These are phyloP conservation scores for Neogobius melanostomus DNA, from an alignment of 2,113 vertebrate genomes.

Conservation along the genomic window DNA sequence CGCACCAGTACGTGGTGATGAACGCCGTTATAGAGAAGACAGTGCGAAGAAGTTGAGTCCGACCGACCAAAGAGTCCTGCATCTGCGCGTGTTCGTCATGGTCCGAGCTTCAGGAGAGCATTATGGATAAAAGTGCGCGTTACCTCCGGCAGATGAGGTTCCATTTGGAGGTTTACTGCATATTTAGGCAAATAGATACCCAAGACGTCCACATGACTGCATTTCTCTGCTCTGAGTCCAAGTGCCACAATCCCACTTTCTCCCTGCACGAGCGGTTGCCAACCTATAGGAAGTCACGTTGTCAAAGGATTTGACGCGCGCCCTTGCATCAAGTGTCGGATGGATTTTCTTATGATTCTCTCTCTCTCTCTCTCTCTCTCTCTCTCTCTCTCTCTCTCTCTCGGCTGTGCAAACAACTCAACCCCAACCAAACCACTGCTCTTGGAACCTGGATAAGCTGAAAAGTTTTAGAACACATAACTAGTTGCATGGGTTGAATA, in stretches of 20 bases:
- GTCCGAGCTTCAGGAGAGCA: constrained; percentile 61
- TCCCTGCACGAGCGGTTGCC: constrained; percentile 13
- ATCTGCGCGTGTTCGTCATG: constrained; percentile 88
- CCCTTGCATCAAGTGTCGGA: constrained; percentile 28
- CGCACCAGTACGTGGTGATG: constrained; percentile 91
- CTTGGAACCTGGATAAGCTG: too few species aligned
- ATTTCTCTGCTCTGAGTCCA: constrained; percentile 11
- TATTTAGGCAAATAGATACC: background rate
- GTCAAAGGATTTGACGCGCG: constrained; percentile 61
- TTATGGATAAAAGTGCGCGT: constrained; percentile 1
- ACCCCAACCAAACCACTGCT: too few species aligned
- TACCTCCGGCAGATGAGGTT: constrained; percentile 13
- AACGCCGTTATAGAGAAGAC: constrained; percentile 84
- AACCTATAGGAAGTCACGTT: constrained; percentile 52
- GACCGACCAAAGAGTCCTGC: constrained; percentile 88
- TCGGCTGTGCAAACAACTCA: too few species aligned
- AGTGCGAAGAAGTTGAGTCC: constrained; percentile 79
- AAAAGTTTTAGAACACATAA: too few species aligned
- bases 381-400: too few species aligned
- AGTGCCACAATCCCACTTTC: constrained; percentile 3
- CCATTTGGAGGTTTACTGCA: constrained; percentile 11
- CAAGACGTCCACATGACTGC: background rate
- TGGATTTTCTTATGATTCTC: constrained; percentile 31
- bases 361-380: too few species aligned
- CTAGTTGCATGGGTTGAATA: too few species aligned